Conservation (phyloP, 2,888 invertebrate species). For the Temnothorax rugatulus region DNA sequence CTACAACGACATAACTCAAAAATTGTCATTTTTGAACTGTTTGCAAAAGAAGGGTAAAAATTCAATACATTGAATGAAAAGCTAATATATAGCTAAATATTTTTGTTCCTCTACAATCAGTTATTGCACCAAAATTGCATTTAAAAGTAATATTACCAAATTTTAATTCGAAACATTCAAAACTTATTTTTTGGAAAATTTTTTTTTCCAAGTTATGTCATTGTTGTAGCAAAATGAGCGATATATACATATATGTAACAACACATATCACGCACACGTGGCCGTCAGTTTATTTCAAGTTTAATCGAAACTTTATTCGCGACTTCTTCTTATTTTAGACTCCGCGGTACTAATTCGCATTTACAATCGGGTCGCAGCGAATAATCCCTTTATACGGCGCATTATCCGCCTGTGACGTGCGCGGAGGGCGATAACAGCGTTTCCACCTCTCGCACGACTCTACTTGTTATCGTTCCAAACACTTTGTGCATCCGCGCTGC, state of each 20-base stretch:
- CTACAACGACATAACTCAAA: too few species aligned
- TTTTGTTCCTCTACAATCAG: too few species aligned
- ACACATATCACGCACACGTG: background rate
- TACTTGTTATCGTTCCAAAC: slow-evolving; percentile 53
- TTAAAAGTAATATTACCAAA: too few species aligned
- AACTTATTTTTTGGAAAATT: too few species aligned
- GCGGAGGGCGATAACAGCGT: slow-evolving; percentile 41
- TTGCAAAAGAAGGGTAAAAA: too few species aligned
- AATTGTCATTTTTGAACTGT: too few species aligned
- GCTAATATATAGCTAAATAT: too few species aligned
- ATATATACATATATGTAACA: background rate
- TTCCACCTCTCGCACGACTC: slow-evolving; percentile 46
- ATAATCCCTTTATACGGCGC: slow-evolving; percentile 46
- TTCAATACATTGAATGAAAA: too few species aligned
- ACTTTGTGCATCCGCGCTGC: slow-evolving; percentile 52
- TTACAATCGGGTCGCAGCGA: slow-evolving; percentile 23
- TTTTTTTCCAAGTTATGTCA: too few species aligned
- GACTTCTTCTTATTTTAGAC: slow-evolving; percentile 12
- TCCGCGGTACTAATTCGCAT: slow-evolving; percentile 24
- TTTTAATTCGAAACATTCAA: too few species aligned
- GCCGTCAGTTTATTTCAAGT: background rate
- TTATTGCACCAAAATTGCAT: too few species aligned
- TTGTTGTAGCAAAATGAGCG: too few species aligned
- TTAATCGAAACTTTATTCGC: slow-evolving; percentile 20
- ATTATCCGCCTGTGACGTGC: slow-evolving; percentile 41